phyloP scores from a whole-genome alignment of 2,888 invertebrate genomes.

The Andrena bucephala region DNA sequence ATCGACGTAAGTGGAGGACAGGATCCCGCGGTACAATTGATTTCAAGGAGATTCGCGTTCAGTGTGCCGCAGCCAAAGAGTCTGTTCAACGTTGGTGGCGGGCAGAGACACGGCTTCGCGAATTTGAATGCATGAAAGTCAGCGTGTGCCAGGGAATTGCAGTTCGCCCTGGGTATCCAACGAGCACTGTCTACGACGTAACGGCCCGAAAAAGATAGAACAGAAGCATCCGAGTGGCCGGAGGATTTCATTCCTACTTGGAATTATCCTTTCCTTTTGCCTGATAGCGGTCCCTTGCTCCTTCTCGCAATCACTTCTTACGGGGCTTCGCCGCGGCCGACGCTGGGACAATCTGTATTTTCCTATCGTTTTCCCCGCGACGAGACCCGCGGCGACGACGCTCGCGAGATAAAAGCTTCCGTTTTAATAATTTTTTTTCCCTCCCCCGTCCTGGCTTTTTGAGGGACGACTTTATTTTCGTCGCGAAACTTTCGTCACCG shows the following conservation, averaged over 20 bases:
- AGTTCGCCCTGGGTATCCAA: slow-evolving; percentile 27
- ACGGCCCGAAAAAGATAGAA: slow-evolving; percentile 46
- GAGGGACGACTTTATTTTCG: slow-evolving; percentile 22
- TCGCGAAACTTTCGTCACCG: not conserved
- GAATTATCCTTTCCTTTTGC: slow-evolving; percentile 56
- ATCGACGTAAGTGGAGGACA: not conserved
- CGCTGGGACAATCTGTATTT: slow-evolving; percentile 47
- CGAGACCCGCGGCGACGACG: slow-evolving; percentile 1
- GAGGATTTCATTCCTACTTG: slow-evolving; percentile 55
- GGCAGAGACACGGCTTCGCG: slow-evolving; percentile 16
- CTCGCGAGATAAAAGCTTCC: slow-evolving; percentile 30
- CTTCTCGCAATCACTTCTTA: slow-evolving; percentile 47
- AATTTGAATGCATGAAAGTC: slow-evolving; percentile 51
- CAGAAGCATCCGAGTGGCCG: slow-evolving; percentile 29
- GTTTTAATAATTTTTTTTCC: slow-evolving; percentile 48
- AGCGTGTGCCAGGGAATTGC: slow-evolving; percentile 33
- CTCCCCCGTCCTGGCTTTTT: not conserved
- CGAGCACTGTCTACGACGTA: slow-evolving; percentile 24
- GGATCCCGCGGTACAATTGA: not conserved
- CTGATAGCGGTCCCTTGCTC: slow-evolving; percentile 47
- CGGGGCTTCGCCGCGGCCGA: slow-evolving; percentile 26
- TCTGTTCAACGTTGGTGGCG: slow-evolving; percentile 21
- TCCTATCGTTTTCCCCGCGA: slow-evolving; percentile 30
- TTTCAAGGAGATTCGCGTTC: not conserved
- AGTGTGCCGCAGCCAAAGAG: slow-evolving; percentile 17